Base-by-base conservation (phyloP, 2,888 invertebrate species). In the Monopis laevigella region DNA sequence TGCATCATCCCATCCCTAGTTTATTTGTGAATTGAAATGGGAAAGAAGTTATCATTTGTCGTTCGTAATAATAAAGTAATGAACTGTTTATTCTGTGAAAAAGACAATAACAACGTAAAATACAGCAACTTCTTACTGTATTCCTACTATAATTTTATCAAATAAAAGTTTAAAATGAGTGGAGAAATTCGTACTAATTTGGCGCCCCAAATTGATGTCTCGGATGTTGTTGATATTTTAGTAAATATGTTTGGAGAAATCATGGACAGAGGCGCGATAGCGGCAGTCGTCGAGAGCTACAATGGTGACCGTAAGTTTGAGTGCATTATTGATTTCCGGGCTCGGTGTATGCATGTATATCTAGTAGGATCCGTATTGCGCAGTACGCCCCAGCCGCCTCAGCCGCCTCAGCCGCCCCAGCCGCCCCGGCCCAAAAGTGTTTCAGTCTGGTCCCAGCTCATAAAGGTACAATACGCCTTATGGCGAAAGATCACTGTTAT, bases 241-340 rank as follows among this genome's bases (percentile, higher is more conserved):
- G 44, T 53, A 32, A 57, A 52, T 43, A 67, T 75, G 59, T 80
- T 78, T 40, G 66, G 67, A 2, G 51, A 59, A 45, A 54, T 63
- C 16, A 45, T 77, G 42, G 61, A 50, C 45, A 54, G 48, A 46
- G 71, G 69, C 41, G 65, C 64, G n/a, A 65, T 77, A 32, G 46
- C 46, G 39, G 53, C 68, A 11, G 52, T 80, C 11, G 62, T 73
- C 7, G 72, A 73, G 45, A 70, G 60, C 47, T 77, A 59, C 43
- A 56, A 48, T 3, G 78, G 75, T 10, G 68, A 78, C 50, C 49
- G 78, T 78, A 59, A 73, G 78, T 75, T 51, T 38, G 21, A 19
- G 21, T 27, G 27, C 17, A 26, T 26, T 28, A 26, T 28, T 39
- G 39, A 36, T 36, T 39, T 27, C 17, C 27, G 28, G 39, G 16